Evolutionary conservation across 2,113 vertebrate species (phyloP).

Genomic region (Panthera leo): DNA sequence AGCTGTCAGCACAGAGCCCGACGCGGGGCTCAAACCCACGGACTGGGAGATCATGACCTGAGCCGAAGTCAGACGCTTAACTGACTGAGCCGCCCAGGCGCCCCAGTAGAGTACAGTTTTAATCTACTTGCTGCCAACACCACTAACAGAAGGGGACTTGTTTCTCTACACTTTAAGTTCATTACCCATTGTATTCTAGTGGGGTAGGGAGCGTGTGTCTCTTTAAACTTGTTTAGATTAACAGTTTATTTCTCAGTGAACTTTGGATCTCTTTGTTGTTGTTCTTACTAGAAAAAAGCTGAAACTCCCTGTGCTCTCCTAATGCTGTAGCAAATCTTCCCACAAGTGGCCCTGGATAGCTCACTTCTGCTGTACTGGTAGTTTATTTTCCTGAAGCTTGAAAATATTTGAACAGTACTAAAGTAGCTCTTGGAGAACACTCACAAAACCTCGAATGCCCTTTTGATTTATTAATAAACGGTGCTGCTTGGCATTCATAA

Average conservation of each 20-base stretch:
- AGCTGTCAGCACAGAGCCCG: no score
- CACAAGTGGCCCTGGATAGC: not conserved
- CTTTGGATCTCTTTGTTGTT: constrained; percentile 27
- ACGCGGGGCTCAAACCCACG: no score
- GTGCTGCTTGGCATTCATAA: constrained; percentile 23
- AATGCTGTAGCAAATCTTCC: not conserved
- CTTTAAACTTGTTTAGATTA: constrained; percentile 37
- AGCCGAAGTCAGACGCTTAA: no score
- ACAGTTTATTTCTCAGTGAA: constrained; percentile 38
- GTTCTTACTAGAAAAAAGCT: constrained; percentile 25
- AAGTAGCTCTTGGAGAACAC: constrained; percentile 36
- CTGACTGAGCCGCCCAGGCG: no score
- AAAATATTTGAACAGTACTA: not conserved
- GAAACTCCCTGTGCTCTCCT: not conserved
- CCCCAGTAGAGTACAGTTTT: not conserved
- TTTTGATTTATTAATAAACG: constrained; percentile 34
- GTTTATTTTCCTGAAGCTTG: constrained; percentile 46
- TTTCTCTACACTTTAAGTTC: constrained; percentile 30
- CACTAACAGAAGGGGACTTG: not conserved
- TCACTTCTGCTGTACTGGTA: not conserved
- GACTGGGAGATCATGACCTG: no score
- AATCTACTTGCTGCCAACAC: not conserved
- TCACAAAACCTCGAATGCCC: not conserved
- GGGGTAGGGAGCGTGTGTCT: not conserved
- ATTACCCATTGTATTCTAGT: not conserved